Evolutionary conservation across 2,113 vertebrate genomes (phyloP).

Genomic region (Paracyprichromis sp.): DNA sequence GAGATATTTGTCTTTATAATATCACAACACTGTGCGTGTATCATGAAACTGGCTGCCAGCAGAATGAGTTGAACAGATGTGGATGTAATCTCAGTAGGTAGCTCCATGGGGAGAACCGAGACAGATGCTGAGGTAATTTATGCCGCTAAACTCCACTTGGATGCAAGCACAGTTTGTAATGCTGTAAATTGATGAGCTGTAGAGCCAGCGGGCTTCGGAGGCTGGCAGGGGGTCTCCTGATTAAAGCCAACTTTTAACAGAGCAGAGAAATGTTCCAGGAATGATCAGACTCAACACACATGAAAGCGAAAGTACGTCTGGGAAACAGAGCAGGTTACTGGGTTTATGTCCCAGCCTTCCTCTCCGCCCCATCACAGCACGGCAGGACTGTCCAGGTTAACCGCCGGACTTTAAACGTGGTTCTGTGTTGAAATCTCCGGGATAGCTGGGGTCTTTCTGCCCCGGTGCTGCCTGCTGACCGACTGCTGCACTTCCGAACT

Average conservation of each 20-base stretch:
- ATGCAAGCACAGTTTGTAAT: background rate
- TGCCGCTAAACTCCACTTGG: background rate
- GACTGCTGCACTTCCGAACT: background rate
- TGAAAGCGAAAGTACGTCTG: background rate
- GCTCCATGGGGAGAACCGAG: background rate
- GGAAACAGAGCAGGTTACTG: background rate
- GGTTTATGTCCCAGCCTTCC: background rate
- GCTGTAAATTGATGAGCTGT: conserved; percentile 1
- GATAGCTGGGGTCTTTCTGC: background rate
- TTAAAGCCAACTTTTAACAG: background rate
- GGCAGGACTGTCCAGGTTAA: background rate
- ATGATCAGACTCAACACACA: background rate
- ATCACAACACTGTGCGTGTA: background rate
- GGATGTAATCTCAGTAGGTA: background rate
- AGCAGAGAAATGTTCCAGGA: background rate
- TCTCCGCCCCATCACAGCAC: background rate
- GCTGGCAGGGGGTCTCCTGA: background rate
- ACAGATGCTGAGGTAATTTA: conserved; percentile 20
- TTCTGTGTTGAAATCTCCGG: background rate
- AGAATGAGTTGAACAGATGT: background rate
- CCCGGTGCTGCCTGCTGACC: background rate
- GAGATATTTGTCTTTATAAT: background rate
- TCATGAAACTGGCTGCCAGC: background rate
- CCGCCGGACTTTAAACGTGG: background rate
- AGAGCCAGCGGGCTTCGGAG: background rate